phyloP scores from a whole-genome alignment of 2,888 invertebrate species.

The Acanthosoma haemorrhoidale region DNA sequence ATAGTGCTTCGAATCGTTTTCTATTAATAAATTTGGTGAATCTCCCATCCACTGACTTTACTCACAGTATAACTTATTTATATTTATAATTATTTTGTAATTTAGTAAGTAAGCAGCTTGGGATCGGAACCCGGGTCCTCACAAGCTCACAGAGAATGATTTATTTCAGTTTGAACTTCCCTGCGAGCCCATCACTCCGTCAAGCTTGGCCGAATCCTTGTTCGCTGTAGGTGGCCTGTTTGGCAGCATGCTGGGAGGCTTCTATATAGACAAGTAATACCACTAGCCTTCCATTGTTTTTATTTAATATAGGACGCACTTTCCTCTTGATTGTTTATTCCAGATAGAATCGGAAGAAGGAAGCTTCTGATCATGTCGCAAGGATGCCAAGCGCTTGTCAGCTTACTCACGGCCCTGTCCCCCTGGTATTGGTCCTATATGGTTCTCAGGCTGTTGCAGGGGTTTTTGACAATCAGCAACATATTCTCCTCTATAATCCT shows the following conservation, averaged over 20 bases:
- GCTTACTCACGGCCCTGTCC: conserved; percentile 25
- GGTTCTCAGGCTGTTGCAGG: not conserved
- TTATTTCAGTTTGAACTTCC: not conserved
- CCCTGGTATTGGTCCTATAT: conserved; percentile 21
- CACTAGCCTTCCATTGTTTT: not conserved
- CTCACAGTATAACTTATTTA: not conserved
- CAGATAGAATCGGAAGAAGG: conserved; percentile 30
- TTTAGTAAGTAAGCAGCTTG: not conserved
- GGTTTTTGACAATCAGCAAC: not conserved
- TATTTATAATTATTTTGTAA: not conserved
- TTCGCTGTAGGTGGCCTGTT: not conserved
- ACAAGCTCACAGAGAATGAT: not conserved
- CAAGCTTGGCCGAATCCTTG: not conserved
- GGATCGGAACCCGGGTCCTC: not conserved
- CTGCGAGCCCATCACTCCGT: not conserved
- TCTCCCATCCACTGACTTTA: not conserved
- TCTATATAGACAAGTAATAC: not conserved
- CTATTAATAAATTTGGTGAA: not conserved
- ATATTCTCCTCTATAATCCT: not conserved
- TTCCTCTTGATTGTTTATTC: not conserved
- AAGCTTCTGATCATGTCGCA: conserved; percentile 31
- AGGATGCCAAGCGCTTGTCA: conserved; percentile 17
- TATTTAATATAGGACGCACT: not conserved
- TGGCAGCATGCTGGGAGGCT: not conserved
- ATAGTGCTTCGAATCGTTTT: too few species aligned